Conservation (phyloP, 1,140 invertebrate species). For the Cyphomyrmex costatus region DNA sequence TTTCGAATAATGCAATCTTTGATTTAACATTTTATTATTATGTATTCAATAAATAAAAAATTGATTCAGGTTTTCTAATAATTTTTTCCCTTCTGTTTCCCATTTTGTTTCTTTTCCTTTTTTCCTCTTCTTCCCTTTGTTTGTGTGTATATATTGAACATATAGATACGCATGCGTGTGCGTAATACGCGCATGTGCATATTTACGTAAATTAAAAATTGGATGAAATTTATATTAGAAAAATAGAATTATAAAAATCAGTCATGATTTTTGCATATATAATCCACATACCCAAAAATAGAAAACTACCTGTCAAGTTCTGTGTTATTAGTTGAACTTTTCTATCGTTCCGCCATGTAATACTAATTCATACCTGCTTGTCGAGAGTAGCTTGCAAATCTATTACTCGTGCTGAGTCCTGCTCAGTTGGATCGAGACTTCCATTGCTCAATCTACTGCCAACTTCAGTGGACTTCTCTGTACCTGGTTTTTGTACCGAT, state of each 20-base stretch:
- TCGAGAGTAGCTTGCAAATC: constrained; percentile 96
- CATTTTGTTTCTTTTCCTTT: neutral
- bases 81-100: neutral
- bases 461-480: constrained; percentile 77
- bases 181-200: neutral
- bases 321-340: constrained; percentile 34
- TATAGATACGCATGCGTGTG: too few relatives aligned
- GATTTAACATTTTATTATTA: neutral
- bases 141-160: too few relatives aligned
- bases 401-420: constrained; percentile 90
- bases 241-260: neutral
- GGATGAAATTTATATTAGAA: neutral
- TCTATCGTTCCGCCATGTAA: constrained; percentile 26
- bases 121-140: neutral
- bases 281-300: constrained; percentile 2
- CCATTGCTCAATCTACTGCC: constrained; percentile 87
- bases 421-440: constrained; percentile 88
- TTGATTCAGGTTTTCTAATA: neutral
- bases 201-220: neutral
- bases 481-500: constrained; percentile 77
- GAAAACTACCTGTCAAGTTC: constrained; percentile 55
- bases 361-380: constrained; percentile 92
- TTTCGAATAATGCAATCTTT: neutral
- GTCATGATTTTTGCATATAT: constrained; percentile 1
- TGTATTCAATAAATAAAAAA: neutral